Base-by-base conservation (phyloP, 2,797 vertebrate genomes). In the Tenualosa thibaudeaui region DNA sequence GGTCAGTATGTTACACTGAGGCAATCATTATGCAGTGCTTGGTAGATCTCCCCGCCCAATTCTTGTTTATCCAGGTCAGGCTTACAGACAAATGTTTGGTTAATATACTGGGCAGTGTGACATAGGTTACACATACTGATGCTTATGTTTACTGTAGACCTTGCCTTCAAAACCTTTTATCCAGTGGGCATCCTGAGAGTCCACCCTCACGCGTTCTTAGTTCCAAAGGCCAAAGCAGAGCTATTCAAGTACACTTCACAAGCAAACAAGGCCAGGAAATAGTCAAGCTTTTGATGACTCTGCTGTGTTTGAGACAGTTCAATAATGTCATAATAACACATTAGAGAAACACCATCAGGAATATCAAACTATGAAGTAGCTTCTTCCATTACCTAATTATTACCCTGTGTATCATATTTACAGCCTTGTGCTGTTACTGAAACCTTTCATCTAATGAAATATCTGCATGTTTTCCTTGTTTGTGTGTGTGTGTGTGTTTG, bases 401-500 rank as follows among this genome's bases (percentile, higher is more conserved):
- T 5, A 22, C 10, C 50, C 50, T 51, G 50, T 56, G 4, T 22
- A 19, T 62, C 58, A n/a, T 62, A 40, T 71, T 26, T 26, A 13
- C 26, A 37, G 10, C 1, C 17, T 31, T 40, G 26, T 71, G 65
- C 15, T 71, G 31, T 24, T 62, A 7, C n/a, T 24, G 8, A 24
- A 24, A n/a, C 22, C 5, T 58, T n/a, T 58, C 19, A 19, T 58
- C n/a, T 62, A 8, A 24, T 62, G 8, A 8, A 9, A 62, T 24
- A 24, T 62, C 58, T 26, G 3, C 56, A 58, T 62, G 22, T 62
- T 9, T 10, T 62, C n/a, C n/a, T 24, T 62, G 58, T 83, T 37
- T 43, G 81, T 82, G 81, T 84, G 62, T 40, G 43, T 81, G 81
- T 82, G 17, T 86, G 53, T 53, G 81, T 84, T 81, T 84, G 50